Evolutionary conservation across 2,888 invertebrate species (phyloP).

Genomic region (Agapetus fuscipes): DNA sequence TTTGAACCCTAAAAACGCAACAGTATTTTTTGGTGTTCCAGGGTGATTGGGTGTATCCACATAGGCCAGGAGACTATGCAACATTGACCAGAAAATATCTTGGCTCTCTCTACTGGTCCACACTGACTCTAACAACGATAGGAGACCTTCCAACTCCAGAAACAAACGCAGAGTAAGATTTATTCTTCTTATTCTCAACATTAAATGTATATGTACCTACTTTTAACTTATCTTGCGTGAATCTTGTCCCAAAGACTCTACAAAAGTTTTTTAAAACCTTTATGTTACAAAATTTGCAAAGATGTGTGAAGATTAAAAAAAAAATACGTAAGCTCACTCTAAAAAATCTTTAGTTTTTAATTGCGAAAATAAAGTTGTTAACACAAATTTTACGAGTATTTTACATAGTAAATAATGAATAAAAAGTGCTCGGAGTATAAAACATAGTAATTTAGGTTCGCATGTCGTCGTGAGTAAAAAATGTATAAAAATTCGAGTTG

Average conservation of each 20-base stretch:
- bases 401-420: too few relatives aligned
- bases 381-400: too few relatives aligned
- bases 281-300: neutral
- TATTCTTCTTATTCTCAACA: too few relatives aligned
- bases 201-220: too few relatives aligned
- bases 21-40: slow-evolving; percentile 30
- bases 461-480: too few relatives aligned
- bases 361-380: slow-evolving; percentile 6
- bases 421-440: too few relatives aligned
- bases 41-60: slow-evolving; percentile 87
- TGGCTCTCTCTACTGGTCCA: slow-evolving; percentile 94
- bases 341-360: slow-evolving; percentile 26
- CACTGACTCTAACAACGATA: slow-evolving; percentile 89
- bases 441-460: too few relatives aligned
- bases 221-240: slow-evolving; percentile 12
- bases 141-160: slow-evolving; percentile 94
- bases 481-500: too few relatives aligned
- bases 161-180: slow-evolving; percentile 95
- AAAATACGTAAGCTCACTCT: neutral
- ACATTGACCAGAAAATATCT: slow-evolving; percentile 87
- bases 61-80: slow-evolving; percentile 79
- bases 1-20: too few relatives aligned
- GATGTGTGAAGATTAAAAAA: neutral
- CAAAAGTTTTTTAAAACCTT: slow-evolving; percentile 12
- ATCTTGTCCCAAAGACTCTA: slow-evolving; percentile 11